Evolutionary conservation across 2,797 vertebrate species (phyloP).

Genomic region (Euphonia xanthogaster): DNA sequence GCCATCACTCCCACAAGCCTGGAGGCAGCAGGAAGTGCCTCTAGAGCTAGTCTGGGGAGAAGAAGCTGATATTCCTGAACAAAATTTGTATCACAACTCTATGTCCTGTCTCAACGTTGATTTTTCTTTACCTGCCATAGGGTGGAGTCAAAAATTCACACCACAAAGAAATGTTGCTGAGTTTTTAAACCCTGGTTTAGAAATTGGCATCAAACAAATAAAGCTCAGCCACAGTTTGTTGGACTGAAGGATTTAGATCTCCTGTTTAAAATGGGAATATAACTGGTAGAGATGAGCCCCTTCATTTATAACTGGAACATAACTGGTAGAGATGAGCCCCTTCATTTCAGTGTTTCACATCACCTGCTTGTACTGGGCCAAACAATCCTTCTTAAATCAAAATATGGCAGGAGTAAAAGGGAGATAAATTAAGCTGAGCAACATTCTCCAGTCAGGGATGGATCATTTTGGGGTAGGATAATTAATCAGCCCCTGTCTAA

Average conservation of each 20-base stretch:
- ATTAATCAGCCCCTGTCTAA: slow-evolving; percentile 25
- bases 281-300: background rate
- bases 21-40: background rate
- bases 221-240: background rate
- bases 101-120: accelerated
- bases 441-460: background rate
- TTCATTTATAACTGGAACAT: background rate
- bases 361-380: background rate
- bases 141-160: background rate
- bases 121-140: background rate
- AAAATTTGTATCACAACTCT: background rate
- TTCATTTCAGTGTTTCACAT: background rate
- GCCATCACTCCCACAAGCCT: background rate
- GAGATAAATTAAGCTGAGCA: background rate
- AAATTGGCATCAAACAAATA: background rate
- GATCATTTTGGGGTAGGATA: background rate
- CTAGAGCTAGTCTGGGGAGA: background rate
- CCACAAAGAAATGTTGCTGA: background rate
- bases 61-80: background rate
- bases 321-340: background rate
- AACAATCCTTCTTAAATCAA: background rate
- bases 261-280: background rate
- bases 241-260: background rate
- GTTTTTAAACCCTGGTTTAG: background rate
- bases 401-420: background rate